Evolutionary conservation across 2,888 invertebrate species (phyloP), one percentile per base, ranked within the genome.

Genomic region (Tricholauxania praeusta): DNA sequence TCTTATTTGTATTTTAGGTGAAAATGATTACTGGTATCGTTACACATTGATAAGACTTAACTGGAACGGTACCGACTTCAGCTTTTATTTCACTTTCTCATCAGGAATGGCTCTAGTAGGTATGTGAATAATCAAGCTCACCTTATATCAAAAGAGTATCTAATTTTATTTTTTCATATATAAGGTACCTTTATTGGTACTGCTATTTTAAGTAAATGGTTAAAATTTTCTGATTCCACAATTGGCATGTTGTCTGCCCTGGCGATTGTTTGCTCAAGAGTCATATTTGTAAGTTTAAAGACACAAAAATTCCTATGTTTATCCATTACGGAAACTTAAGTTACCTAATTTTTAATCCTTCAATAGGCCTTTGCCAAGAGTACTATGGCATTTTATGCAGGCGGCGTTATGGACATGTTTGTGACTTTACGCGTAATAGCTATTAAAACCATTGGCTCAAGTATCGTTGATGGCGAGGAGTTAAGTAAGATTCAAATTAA

Each of bases 131-230:
- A 48, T 39, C 22, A 22, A 22, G 22, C n/a, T 1, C 22, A 22
- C 22, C 1, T 22, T 2, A 3, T 47, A 53, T 49, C 17, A 7
- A 51, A 1, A 39, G 6, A 39, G 5, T 22, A 19, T 49, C 5
- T 19, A n/a, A 49, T 49, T 48, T 72, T 15, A 52, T 67, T n/a
- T 52, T 65, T 60, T 63, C 69, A 76, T 77, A 10, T n/a, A 3
- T 15, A 15, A 80, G 87, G 87, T 17, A 87, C 87, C 7, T 85
- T 87, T 22, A 80, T 88, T 74, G 87, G 87, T 63, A 87, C 87
- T 0, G 85, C 85, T 3, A 80, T 87, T 14, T 78, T 88, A 3
- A 87, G 87, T 74, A 87, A 87, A 76, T 14, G 83, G 17, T 68
- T 87, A 0, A 85, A 85, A 53, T 80, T 87, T 22, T 79, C 84